Evolutionary conservation across 2,797 vertebrate species (phyloP).

Genomic region (Myoxocephalus aenaeus): DNA sequence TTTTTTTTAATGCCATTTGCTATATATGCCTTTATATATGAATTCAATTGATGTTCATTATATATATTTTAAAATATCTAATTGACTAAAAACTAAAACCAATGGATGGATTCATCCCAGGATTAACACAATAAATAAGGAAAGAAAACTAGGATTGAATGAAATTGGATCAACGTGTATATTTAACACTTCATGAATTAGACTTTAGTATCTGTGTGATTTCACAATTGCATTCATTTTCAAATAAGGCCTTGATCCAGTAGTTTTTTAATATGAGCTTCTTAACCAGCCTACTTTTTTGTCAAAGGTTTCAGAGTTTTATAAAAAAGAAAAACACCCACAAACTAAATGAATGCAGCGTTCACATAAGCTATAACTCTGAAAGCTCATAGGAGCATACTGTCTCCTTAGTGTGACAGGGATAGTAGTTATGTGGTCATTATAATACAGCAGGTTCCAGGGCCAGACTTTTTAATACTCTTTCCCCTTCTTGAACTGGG

Average conservation of each 20-base stretch:
- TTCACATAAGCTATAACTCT: conserved; percentile 11
- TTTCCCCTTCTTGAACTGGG: background rate
- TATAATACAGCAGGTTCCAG: background rate
- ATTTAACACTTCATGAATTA: background rate
- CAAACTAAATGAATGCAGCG: conserved; percentile 2
- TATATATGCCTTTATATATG: background rate
- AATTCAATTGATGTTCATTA: background rate
- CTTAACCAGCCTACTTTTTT: background rate
- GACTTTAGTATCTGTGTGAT: background rate
- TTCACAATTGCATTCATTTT: background rate
- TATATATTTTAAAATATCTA: background rate
- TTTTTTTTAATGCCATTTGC: background rate
- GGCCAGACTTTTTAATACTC: background rate
- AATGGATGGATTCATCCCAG: background rate
- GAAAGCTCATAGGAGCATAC: background rate
- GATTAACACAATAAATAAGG: background rate
- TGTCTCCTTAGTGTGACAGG: background rate
- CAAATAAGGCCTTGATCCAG: background rate
- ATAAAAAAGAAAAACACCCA: background rate
- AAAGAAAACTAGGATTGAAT: background rate
- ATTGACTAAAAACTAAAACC: background rate
- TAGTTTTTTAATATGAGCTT: conserved; percentile 10
- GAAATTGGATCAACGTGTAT: background rate
- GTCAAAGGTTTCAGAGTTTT: background rate
- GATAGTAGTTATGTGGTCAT: background rate